Percentiles rank a stretch among this genome's conserved stretches.
Conservation (phyloP, 2,113 vertebrate species). For the Riparia riparia region DNA sequence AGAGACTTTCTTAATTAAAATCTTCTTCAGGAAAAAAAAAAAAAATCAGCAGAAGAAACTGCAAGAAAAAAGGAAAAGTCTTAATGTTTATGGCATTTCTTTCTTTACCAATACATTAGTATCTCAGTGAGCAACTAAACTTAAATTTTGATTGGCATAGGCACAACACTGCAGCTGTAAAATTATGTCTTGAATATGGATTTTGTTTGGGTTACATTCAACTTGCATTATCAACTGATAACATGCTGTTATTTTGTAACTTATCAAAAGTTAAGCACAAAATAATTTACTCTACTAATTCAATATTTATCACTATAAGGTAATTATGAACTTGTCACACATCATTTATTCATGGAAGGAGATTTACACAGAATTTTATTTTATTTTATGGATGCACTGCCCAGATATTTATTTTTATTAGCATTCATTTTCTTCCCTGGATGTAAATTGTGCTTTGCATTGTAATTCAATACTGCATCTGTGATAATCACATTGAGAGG, state of each 20-base stretch:
- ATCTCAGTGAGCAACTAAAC: not conserved
- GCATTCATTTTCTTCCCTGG: not conserved
- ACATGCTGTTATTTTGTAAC: not conserved
- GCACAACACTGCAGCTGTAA: not conserved
- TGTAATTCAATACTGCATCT: not conserved
- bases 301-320: slow-evolving; percentile 11
- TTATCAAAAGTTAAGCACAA: not conserved
- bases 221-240: not conserved
- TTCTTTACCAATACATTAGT: not conserved
- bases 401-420: slow-evolving; percentile 15
- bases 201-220: not conserved
- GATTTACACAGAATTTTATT: not conserved
- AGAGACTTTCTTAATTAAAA: not conserved
- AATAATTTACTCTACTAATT: not conserved
- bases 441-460: not conserved
- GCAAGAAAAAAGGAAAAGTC: not conserved
- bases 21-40: not conserved
- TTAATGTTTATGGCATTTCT: not conserved
- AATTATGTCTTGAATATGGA: not conserved
- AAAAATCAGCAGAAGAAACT: not conserved
- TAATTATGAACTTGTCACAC: not conserved
- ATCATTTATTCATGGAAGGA: slow-evolving; percentile 3
- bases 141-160: not conserved
- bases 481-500: not conserved
- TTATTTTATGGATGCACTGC: not conserved